Base-by-base conservation (phyloP, 2,888 invertebrate genomes). In the Hypomecis atomaria region DNA sequence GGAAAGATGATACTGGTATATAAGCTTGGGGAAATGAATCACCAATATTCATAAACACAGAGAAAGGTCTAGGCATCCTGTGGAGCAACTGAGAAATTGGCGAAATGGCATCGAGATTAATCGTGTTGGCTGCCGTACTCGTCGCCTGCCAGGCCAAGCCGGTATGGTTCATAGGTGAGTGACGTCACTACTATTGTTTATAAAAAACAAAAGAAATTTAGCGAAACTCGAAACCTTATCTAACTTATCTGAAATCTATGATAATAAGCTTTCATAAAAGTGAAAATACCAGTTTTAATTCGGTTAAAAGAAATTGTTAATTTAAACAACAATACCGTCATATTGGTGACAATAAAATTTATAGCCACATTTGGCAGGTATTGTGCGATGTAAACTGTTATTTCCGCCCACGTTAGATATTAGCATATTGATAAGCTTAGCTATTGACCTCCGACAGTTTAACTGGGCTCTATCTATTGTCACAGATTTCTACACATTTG, bases 21-120 rank as follows among this genome's bases (percentile, higher is more conserved):
- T 85, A 91, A 86, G 79, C 82, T 73, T 80, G 78, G 82, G 83
- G 88, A 85, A 83, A 86, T 86, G 86, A 81, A 85, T 81, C 84
- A 84, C 76, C 78, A 78, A 74, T 80, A 88, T 85, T 85, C 87
- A 87, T 83, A 81, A 75, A 75, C 80, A 83, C 73, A 78, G 81
- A 79, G 82, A 86, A 88, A 90, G 86, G 81, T 81, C 75, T 74
- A 73, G 75, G 77, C 74, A 77, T 78, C 77, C 79, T 77, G 72
- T 66, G 70, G 60, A 76, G 57, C 73, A 66, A 75, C 13, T 50
- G 60, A 60, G 47, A 56, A 56, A 48, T 65, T 60, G 47, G 66
- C 62, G 81, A 77, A 69, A 92, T 92, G 92, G 82, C 82, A 59
- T 78, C 78, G 43, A 90, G 86, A 76, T 55, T 90, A 52, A 68